A percentile compares a stretch with the other conserved stretches of the same genome.
Conservation (phyloP, 2,113 vertebrate genomes). For the Ovis canadensis region DNA sequence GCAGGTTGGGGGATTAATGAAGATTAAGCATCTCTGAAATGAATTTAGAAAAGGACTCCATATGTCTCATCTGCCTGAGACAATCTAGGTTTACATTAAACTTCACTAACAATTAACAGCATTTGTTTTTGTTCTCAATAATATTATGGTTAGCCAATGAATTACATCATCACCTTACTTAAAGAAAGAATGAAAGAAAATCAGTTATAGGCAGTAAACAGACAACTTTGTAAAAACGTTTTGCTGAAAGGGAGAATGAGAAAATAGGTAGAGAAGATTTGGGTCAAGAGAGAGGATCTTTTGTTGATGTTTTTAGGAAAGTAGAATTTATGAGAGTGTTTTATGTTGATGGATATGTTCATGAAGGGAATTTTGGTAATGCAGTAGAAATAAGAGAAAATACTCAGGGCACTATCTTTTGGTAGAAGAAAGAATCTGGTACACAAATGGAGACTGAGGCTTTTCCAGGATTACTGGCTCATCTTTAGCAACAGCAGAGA, state of each 20-base stretch:
- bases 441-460: accelerated
- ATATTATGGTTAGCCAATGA: background rate
- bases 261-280: background rate
- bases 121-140: background rate
- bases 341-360: background rate
- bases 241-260: background rate
- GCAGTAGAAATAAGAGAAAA: background rate
- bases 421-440: background rate
- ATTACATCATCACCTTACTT: background rate
- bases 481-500: background rate
- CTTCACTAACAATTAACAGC: background rate
- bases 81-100: background rate
- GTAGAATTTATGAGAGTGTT: background rate
- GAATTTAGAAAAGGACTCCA: background rate
- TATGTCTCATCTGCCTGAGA: background rate
- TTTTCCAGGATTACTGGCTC: background rate
- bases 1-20: background rate
- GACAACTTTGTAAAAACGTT: background rate
- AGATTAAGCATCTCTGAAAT: background rate
- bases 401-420: background rate
- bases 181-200: background rate
- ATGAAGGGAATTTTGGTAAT: background rate
- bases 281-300: background rate
- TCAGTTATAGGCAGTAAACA: background rate
- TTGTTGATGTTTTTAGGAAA: background rate